phyloP scores from a whole-genome alignment of 2,113 vertebrate species.

The Gila orcuttii region DNA sequence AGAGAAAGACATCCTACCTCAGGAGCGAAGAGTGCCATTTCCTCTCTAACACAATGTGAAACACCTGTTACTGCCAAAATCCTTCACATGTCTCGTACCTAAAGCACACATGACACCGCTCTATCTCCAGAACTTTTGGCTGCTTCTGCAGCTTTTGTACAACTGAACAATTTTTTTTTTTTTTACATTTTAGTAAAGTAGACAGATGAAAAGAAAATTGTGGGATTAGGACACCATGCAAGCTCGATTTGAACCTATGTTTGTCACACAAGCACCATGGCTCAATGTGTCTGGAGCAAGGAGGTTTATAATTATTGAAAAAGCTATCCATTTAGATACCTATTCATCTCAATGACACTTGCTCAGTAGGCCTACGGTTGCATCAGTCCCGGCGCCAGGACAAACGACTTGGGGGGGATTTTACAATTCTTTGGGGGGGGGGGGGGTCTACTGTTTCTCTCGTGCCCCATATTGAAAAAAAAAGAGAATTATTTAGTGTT shows the following conservation, averaged over 20 bases:
- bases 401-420: no score
- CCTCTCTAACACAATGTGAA: constrained; percentile 45
- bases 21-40: constrained; percentile 39
- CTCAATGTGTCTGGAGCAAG: neutral
- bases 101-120: constrained; percentile 13
- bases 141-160: neutral
- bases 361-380: neutral
- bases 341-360: neutral
- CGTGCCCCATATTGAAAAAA: no score
- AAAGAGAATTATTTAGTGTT: no score
- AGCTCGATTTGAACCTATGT: neutral
- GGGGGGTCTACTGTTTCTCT: no score
- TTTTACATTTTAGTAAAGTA: neutral
- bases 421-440: no score
- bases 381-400: no score
- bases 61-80: constrained; percentile 54
- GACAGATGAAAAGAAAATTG: neutral
- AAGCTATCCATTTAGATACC: neutral
- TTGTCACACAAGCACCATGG: neutral
- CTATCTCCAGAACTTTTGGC: constrained; percentile 1
- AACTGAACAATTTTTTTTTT: neutral
- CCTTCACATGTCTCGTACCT: constrained; percentile 25
- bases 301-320: neutral
- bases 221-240: neutral
- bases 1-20: constrained; percentile 45